phyloP scores from a whole-genome alignment of 2,797 vertebrate species.

The Chloroceryle inda region DNA sequence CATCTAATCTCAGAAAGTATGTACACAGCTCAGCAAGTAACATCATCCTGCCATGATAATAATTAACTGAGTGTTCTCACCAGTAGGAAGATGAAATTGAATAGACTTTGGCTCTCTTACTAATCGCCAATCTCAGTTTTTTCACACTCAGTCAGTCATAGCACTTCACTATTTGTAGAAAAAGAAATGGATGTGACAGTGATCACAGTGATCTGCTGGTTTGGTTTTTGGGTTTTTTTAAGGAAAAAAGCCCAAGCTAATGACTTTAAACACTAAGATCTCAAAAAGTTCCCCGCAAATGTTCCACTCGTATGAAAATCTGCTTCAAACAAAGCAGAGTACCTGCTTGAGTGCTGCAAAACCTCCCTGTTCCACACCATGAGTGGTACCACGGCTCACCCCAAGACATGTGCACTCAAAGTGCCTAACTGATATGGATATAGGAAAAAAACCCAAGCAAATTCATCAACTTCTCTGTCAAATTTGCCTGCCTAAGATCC shows the following conservation, averaged over 20 bases:
- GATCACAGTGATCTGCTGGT: not conserved
- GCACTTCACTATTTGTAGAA: not conserved
- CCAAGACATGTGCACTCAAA: fast-evolving
- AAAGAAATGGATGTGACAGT: not conserved
- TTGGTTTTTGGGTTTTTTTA: not conserved
- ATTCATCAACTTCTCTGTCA: not conserved
- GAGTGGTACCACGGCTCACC: not conserved
- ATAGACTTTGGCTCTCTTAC: not conserved
- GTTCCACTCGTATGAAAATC: not conserved
- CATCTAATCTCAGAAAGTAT: not conserved
- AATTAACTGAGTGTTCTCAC: not conserved
- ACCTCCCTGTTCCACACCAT: not conserved
- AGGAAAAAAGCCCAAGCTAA: not conserved
- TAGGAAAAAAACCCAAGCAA: fast-evolving
- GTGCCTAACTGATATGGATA: fast-evolving
- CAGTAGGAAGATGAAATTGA: not conserved
- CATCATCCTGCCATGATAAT: not conserved
- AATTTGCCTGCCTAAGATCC: not conserved
- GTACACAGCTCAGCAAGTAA: not conserved
- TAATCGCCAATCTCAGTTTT: not conserved
- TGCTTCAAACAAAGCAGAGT: not conserved
- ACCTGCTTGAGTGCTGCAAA: not conserved
- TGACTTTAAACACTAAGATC: not conserved
- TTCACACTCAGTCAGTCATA: not conserved
- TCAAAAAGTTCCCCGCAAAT: not conserved